Percentiles rank a stretch among this genome's conserved stretches.
Evolutionary conservation across 2,113 vertebrate species (phyloP).

Genomic region (Fregetta grallaria): DNA sequence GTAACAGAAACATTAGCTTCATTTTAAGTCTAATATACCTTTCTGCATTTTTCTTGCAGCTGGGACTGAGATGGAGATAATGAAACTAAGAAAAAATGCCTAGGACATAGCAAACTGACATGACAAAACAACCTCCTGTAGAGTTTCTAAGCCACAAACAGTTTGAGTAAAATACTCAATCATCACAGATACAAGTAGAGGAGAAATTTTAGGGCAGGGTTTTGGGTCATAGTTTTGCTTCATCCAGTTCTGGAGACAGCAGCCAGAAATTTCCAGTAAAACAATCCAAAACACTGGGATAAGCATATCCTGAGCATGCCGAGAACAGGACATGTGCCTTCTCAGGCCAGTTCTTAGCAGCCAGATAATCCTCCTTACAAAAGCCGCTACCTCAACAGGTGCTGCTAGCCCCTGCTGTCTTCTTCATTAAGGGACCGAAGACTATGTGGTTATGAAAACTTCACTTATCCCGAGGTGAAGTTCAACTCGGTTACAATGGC

Average conservation of each 20-base stretch:
- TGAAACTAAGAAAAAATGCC: not conserved
- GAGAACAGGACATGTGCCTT: not conserved
- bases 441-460: not conserved
- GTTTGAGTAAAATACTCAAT: not conserved
- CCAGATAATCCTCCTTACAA: not conserved
- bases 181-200: not conserved
- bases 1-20: not conserved
- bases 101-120: not conserved
- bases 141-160: not conserved
- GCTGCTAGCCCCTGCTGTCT: slow-evolving; percentile 1
- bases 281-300: not conserved
- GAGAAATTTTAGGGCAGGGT: not conserved
- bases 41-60: not conserved
- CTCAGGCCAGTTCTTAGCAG: not conserved
- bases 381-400: slow-evolving; percentile 16
- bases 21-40: not conserved
- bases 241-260: not conserved
- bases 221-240: not conserved
- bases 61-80: not conserved
- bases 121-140: not conserved
- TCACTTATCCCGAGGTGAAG: slow-evolving; percentile 47
- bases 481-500: not conserved
- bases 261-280: not conserved
- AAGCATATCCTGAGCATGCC: not conserved
- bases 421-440: slow-evolving; percentile 24